A percentile compares a stretch with the other conserved stretches of the same genome.
These are phyloP conservation scores for Sebastes glaucus DNA, from an alignment of 2,797 vertebrate genomes.

Conservation along the genomic window DNA sequence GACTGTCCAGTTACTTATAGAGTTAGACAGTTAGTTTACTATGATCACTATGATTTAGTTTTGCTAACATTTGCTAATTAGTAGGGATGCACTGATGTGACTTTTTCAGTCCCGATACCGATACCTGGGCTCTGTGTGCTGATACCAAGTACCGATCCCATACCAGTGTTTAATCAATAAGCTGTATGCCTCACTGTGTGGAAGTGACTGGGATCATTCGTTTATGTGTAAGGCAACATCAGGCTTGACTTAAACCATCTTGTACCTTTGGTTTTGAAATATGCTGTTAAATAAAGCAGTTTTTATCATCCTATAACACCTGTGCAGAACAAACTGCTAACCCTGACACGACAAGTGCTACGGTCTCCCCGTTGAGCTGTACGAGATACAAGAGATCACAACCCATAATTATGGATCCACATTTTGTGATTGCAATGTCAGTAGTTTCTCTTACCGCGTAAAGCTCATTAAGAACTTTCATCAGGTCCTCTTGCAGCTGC, in stretches of 20 bases:
- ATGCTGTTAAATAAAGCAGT: not conserved
- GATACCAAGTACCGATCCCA: too few species aligned
- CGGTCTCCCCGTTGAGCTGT: not conserved
- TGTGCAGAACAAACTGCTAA: not conserved
- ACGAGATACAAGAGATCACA: not conserved
- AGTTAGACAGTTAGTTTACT: not conserved
- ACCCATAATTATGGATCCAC: not conserved
- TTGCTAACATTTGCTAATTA: not conserved
- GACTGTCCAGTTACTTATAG: not conserved
- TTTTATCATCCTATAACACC: not conserved
- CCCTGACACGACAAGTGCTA: not conserved
- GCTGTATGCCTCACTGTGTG: too few species aligned
- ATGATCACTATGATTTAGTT: not conserved
- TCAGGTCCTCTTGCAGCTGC: conserved; percentile 97
- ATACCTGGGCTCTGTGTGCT: too few species aligned
- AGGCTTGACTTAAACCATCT: too few species aligned
- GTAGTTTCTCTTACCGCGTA: conserved; percentile 88
- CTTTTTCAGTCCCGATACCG: too few species aligned
- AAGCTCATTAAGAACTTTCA: conserved; percentile 98
- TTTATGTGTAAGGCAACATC: too few species aligned
- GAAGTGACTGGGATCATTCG: too few species aligned
- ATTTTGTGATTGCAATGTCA: not conserved
- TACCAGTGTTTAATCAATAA: not conserved
- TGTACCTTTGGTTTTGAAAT: not conserved
- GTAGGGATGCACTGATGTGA: too few species aligned